These are phyloP conservation scores for Lycaena phlaeas DNA, from an alignment of 2,888 invertebrate species.

Conservation along the genomic window DNA sequence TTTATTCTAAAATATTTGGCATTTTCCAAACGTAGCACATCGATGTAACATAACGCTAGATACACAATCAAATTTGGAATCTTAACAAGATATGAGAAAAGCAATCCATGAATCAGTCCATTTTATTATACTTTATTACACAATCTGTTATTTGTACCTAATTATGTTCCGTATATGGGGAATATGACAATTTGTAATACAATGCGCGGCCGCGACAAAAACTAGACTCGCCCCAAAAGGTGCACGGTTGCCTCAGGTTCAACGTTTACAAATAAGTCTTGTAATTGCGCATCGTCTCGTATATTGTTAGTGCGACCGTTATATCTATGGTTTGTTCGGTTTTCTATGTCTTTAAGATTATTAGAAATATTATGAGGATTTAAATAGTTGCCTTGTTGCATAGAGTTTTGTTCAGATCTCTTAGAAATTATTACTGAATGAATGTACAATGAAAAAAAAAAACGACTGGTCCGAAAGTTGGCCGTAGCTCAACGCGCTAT, in stretches of 20 bases:
- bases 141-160: slow-evolving; percentile 18
- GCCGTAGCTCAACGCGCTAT: too few species aligned
- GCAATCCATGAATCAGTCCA: background rate
- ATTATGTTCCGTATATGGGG: slow-evolving; percentile 26
- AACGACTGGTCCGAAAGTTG: too few species aligned
- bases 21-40: too few species aligned
- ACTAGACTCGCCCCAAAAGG: slow-evolving; percentile 41
- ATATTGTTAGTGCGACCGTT: slow-evolving; percentile 17
- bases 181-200: slow-evolving; percentile 67
- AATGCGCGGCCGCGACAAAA: slow-evolving; percentile 39
- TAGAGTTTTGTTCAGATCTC: too few species aligned
- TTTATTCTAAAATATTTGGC: too few species aligned
- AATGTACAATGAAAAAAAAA: too few species aligned
- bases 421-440: too few species aligned
- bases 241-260: slow-evolving; percentile 1
- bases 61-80: background rate
- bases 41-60: too few species aligned
- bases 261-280: slow-evolving; percentile 15
- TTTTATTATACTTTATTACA: background rate
- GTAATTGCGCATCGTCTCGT: slow-evolving; percentile 16
- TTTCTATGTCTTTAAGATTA: too few species aligned
- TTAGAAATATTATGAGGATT: too few species aligned
- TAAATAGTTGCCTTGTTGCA: too few species aligned
- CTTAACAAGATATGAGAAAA: too few species aligned
- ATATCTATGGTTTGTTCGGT: background rate